Evolutionary conservation across 1,140 invertebrate species (phyloP).

Genomic region (Musca domestica): DNA sequence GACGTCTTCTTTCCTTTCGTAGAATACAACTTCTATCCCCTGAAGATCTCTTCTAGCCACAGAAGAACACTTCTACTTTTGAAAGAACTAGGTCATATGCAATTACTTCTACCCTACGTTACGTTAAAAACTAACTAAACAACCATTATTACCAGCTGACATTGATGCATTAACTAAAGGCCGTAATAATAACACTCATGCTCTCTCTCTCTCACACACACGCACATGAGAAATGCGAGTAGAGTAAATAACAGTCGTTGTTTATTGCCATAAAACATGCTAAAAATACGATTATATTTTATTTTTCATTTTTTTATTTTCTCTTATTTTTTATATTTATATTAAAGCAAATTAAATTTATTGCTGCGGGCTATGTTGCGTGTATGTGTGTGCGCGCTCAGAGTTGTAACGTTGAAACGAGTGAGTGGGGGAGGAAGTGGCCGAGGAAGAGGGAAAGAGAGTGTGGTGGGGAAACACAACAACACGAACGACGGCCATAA

Average conservation of each 20-base stretch:
- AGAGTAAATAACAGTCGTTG: too few species aligned
- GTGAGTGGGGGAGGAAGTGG: neutral
- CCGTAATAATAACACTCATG: too few species aligned
- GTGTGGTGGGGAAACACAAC: neutral
- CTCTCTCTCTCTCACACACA: neutral
- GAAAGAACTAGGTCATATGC: too few species aligned
- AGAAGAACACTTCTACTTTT: too few species aligned
- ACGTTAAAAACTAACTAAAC: too few species aligned
- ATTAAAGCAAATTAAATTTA: conserved; percentile 22
- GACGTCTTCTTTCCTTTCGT: too few species aligned
- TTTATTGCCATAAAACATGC: too few species aligned
- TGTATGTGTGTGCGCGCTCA: neutral
- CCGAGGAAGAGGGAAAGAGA: neutral
- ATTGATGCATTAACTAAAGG: too few species aligned
- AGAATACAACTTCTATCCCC: too few species aligned
- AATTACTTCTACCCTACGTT: too few species aligned
- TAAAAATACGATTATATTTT: conserved; percentile 22
- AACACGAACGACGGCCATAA: neutral
- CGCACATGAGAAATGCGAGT: neutral
- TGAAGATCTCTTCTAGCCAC: too few species aligned
- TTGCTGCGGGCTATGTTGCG: conserved; percentile 11
- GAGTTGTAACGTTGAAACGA: neutral
- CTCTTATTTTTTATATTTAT: conserved; percentile 11
- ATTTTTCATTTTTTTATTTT: neutral
- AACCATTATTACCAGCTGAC: too few species aligned